Evolutionary conservation across 2,888 invertebrate genomes (phyloP), one percentile per base, ranked within the genome.

Genomic region (Netelia melanura): DNA sequence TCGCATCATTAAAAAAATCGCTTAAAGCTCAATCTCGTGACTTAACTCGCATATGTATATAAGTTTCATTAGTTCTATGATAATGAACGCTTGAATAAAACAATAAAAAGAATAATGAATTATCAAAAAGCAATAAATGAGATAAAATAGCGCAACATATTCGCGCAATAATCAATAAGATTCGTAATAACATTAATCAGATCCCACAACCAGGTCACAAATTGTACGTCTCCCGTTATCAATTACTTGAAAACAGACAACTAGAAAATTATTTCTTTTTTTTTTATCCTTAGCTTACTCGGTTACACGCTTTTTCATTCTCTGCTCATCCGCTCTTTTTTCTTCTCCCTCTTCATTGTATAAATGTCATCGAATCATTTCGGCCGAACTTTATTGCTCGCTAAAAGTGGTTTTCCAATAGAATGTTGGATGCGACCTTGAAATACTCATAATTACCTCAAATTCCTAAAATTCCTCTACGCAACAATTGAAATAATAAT

Each of bases 161-260:
- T 71, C 30, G 67, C 65, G 58, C 71, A 70, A 78, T 38, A 71
- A 78, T 76, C 79, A 71, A 80, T 85, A 71, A 38, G 38, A 38
- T 38, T 38, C 8, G 38, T 83, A 84, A 86, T 83, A 84, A 86
- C 86, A 87, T 84, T 86, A 89, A 89, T 88, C 89, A 89, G 89
- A 90, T 89, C 90, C 89, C 90, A 89, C 89, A 90, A 90, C 89
- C 90, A 89, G 86, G 85, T 87, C 87, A 86, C 86, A 76, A 85
- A 81, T 85, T 80, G 81, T 80, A 83, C 79, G 82, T 84, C 64
- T 78, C 38, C 38, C 67, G 71, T 83, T 85, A 65, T 82, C 70
- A 21, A 78, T 76, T 82, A 43, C 58, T 81, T 65, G 72, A 54
- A 62, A 74, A 56, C 74, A 43, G 58, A 82, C 61, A 74, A 85